Evolutionary conservation across 2,888 invertebrate genomes (phyloP).

Genomic region (Agrotis clavis): DNA sequence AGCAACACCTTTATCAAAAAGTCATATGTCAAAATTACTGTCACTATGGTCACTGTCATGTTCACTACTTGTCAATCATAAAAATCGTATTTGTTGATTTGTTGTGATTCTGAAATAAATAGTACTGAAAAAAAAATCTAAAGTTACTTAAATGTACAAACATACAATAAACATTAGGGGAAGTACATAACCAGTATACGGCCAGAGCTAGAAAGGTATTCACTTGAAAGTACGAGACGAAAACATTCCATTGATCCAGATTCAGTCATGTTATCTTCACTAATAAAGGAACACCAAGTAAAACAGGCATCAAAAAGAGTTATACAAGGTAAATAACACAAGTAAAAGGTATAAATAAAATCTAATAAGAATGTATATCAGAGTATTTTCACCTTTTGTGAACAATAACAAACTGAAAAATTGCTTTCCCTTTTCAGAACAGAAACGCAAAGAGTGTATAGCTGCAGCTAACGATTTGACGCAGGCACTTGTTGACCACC

Average conservation of each 20-base stretch:
- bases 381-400: background rate
- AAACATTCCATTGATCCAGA: conserved; percentile 26
- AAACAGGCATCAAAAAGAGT: conserved; percentile 95
- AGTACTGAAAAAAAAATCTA: background rate
- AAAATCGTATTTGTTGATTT: background rate
- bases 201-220: background rate
- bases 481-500: conserved; percentile 98
- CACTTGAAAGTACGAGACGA: background rate
- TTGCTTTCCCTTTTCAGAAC: conserved; percentile 92
- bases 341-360: background rate
- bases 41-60: conserved; percentile 3
- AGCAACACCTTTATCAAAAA: conserved; percentile 2
- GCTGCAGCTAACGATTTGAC: conserved; percentile 98
- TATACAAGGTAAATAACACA: conserved; percentile 93
- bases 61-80: background rate
- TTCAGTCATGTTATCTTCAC: conserved; percentile 94
- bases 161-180: background rate
- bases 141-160: no score
- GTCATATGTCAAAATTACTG: background rate
- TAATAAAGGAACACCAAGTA: conserved; percentile 96
- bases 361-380: background rate
- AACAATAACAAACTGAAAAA: background rate
- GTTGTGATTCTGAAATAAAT: background rate
- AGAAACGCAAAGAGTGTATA: conserved; percentile 98
- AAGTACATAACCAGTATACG: background rate